These are phyloP conservation scores for Thereva unica DNA, from an alignment of 2,888 invertebrate genomes.

Conservation along the genomic window DNA sequence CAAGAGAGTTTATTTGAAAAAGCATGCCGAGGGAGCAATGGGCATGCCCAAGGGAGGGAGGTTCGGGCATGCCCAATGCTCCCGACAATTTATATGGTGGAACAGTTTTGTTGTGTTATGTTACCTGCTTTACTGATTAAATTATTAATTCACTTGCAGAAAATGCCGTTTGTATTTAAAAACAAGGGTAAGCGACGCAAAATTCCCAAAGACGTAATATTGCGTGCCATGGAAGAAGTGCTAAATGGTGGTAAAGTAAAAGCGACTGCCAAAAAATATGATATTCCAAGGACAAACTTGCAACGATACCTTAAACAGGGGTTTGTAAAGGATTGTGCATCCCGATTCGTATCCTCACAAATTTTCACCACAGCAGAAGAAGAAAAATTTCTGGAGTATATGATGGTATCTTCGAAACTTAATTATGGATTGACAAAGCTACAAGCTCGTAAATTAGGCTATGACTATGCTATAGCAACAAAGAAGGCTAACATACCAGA, in stretches of 20 bases:
- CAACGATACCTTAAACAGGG: conserved; percentile 1
- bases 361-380: background rate
- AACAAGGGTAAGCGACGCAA: too few relatives aligned
- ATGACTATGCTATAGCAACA: background rate
- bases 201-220: too few relatives aligned
- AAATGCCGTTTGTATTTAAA: too few relatives aligned
- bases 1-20: background rate
- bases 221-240: too few relatives aligned
- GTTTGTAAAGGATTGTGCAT: background rate
- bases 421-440: too few relatives aligned
- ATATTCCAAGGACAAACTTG: background rate
- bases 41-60: background rate
- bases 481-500: background rate
- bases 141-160: background rate
- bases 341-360: background rate
- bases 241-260: background rate
- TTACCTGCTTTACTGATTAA: background rate
- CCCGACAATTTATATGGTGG: background rate
- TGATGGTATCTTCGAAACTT: too few relatives aligned
- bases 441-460: background rate
- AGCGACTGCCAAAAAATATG: background rate
- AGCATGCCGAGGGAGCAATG: background rate
- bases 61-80: background rate
- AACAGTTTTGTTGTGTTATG: conserved; percentile 1
- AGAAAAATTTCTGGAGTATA: background rate